These are phyloP conservation scores for Hydropsyche tenuis DNA, from an alignment of 1,140 invertebrate genomes.

Conservation along the genomic window DNA sequence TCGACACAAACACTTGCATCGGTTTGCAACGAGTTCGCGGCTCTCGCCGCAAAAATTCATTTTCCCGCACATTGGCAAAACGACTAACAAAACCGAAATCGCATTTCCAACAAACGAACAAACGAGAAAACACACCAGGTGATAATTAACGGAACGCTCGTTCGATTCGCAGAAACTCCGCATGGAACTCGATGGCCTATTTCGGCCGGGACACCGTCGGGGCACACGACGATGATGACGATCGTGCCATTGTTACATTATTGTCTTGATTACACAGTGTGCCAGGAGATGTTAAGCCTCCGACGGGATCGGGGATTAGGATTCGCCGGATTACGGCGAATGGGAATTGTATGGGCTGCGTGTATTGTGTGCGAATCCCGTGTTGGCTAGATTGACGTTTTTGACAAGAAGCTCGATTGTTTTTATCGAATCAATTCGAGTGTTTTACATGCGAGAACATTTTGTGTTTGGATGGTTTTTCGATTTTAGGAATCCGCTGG, in stretches of 20 bases:
- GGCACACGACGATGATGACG: not conserved
- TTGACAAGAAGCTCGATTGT: not conserved
- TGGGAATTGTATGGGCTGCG: too few species aligned
- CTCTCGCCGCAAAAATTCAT: too few species aligned
- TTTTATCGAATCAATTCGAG: not conserved
- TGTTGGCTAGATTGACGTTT: too few species aligned
- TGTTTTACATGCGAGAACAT: not conserved
- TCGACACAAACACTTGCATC: too few species aligned
- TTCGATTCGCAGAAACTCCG: not conserved
- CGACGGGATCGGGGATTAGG: conserved; percentile 34
- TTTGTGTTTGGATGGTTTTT: not conserved
- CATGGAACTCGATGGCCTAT: not conserved
- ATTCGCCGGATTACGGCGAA: not conserved
- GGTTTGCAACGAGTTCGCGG: too few species aligned
- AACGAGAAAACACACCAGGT: too few species aligned
- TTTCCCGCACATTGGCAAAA: too few species aligned
- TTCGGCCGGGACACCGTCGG: not conserved
- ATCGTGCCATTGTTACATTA: conserved; percentile 24
- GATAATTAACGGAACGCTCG: conserved; percentile 7
- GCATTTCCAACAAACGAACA: too few species aligned
- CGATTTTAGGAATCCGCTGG: not conserved
- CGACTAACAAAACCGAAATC: too few species aligned
- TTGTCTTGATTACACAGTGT: conserved; percentile 41
- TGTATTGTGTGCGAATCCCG: too few species aligned
- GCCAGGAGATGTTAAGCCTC: conserved; percentile 36